Percentiles rank a stretch among this genome's conserved stretches.
phyloP scores from a whole-genome alignment of 2,797 vertebrate genomes.

The Protonibea diacanthus region DNA sequence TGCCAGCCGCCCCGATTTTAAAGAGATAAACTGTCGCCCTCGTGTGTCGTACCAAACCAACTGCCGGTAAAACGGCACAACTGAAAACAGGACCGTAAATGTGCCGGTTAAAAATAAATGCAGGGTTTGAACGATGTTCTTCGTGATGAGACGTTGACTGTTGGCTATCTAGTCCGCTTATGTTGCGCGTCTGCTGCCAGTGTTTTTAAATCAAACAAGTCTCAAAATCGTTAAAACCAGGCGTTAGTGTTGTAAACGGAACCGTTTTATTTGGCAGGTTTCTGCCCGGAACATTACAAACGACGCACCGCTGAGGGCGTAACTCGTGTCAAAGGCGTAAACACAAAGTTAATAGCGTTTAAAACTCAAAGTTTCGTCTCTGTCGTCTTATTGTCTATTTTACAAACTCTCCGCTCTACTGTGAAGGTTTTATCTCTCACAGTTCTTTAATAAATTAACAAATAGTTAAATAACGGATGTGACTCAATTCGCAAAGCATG shows the following conservation, averaged over 20 bases:
- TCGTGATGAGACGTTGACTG: neutral
- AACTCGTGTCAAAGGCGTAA: accelerated
- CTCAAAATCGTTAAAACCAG: accelerated
- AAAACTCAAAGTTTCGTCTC: accelerated
- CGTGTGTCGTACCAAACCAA: neutral
- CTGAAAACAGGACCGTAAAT: neutral
- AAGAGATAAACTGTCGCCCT: slow-evolving; percentile 1
- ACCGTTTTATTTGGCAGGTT: neutral
- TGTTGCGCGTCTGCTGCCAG: accelerated
- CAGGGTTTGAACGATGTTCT: neutral
- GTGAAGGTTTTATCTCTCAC: accelerated
- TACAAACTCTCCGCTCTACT: accelerated
- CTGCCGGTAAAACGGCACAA: neutral
- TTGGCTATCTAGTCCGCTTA: accelerated
- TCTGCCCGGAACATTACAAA: slow-evolving; percentile 24
- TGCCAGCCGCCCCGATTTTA: too few species aligned
- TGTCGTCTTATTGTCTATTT: accelerated
- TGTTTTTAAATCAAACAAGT: neutral
- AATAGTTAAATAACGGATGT: accelerated
- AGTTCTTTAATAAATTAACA: accelerated
- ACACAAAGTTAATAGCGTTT: accelerated
- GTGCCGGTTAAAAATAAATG: neutral
- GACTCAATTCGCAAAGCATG: slow-evolving; percentile 51
- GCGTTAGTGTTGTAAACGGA: slow-evolving; percentile 9
- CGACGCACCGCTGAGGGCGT: neutral